Evolutionary conservation across 2,113 vertebrate genomes (phyloP).

Genomic region (Xiphorhynchus elegans): DNA sequence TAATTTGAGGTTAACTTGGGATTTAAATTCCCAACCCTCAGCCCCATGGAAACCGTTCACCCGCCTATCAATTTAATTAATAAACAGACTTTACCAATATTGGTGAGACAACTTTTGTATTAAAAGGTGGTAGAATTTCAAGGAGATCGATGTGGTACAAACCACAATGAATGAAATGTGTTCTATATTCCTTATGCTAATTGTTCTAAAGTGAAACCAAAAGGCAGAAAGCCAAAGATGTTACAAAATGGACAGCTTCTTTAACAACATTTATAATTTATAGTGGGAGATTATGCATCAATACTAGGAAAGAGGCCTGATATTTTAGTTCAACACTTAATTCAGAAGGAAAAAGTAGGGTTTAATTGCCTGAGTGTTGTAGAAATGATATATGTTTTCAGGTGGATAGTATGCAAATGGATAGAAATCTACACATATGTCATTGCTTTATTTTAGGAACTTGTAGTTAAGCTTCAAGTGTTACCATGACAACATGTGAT

Average conservation of each 20-base stretch:
- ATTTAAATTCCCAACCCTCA: neutral
- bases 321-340: constrained; percentile 21
- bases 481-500: constrained; percentile 73
- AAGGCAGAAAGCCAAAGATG: neutral
- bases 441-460: constrained; percentile 68
- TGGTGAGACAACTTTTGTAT: neutral
- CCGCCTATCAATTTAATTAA: neutral
- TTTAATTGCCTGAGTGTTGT: constrained; percentile 16
- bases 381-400: constrained; percentile 15
- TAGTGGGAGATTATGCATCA: neutral
- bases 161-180: neutral
- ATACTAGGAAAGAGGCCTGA: neutral
- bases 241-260: neutral
- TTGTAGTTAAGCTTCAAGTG: constrained; percentile 51
- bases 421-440: constrained; percentile 41
- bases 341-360: neutral
- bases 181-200: neutral
- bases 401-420: constrained; percentile 24
- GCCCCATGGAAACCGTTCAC: neutral
- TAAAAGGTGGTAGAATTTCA: neutral
- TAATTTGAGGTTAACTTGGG: neutral
- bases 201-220: neutral
- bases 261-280: neutral
- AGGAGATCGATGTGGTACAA: neutral
- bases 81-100: neutral